Evolutionary conservation across 2,888 invertebrate species (phyloP), one percentile per base, ranked within the genome.

Genomic region (Ophion slaviceki): DNA sequence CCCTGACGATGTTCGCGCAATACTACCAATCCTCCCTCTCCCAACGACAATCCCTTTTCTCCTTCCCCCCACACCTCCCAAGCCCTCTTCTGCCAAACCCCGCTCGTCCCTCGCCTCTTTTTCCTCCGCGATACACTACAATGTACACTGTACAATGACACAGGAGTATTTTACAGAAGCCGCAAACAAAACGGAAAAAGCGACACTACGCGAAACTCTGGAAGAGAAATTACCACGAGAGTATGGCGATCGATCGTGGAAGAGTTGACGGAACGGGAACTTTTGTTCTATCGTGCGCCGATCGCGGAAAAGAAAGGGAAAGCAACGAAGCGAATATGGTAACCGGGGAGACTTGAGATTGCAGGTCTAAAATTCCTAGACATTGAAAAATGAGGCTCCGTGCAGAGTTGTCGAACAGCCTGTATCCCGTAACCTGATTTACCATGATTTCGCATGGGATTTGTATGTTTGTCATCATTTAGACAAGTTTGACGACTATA

Each of bases 91-190:
- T 17, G 3, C 66, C 66, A 2, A 17, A 1, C 47, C 45, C 80
- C 17, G 40, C 45, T 17, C 68, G n/a, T 36, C 17, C 32, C n/a
- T 4, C 68, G n/a, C n/a, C 47, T 3, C 14, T 4, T 47, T 4
- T 47, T 47, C 47, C 5, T 45, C 59, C 67, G 36, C n/a, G 8
- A 68, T 74, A 45, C n/a, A 74, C 70, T 47, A 82, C 74, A 71
- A 85, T 82, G 67, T 45, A 71, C 70, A 57, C 59, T 36, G 11
- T 62, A 45, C 45, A 47, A 47, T 47, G 47, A 28, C 28, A 32
- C 7, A 62, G 57, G 40, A 47, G 75, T 85, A 76, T 80, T 85
- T 66, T 24, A 72, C 67, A 82, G 76, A 76, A 40, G 71, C 79
- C 70, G n/a, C 75, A 70, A 61, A 68, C 36, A 47, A 76, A 76